Conservation (phyloP, 2,797 vertebrate genomes). For the Brachymystax lenok region DNA sequence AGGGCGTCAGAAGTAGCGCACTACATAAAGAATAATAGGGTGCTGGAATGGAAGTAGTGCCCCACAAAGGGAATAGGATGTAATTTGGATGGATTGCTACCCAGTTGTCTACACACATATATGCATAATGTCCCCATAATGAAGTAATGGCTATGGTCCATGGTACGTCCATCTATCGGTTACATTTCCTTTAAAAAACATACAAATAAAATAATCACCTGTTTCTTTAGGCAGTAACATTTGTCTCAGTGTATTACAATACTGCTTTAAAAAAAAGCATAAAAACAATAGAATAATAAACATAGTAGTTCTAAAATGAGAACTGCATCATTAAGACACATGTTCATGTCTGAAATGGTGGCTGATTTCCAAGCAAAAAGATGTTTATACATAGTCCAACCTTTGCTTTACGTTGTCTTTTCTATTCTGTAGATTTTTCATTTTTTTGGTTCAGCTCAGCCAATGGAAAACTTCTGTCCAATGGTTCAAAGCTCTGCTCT, state of each 20-base stretch:
- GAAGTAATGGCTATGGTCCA: slow-evolving; percentile 79
- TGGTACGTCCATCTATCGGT: slow-evolving; percentile 53
- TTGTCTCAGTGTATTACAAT: slow-evolving; percentile 80
- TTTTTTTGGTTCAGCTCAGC: slow-evolving; percentile 42
- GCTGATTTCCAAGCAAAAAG: slow-evolving; percentile 64
- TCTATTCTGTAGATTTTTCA: slow-evolving; percentile 15
- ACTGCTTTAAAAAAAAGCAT: slow-evolving; percentile 69
- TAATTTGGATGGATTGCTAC: too few relatives aligned
- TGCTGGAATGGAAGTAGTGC: too few relatives aligned
- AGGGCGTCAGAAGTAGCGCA: neutral
- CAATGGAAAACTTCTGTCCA: slow-evolving; percentile 27
- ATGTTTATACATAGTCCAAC: slow-evolving; percentile 52
- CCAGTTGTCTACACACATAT: neutral
- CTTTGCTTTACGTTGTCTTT: slow-evolving; percentile 42
- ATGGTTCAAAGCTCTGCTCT: slow-evolving; percentile 31
- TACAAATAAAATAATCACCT: slow-evolving; percentile 64
- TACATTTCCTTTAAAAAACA: slow-evolving; percentile 62
- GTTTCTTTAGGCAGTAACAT: slow-evolving; percentile 76
- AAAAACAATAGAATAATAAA: slow-evolving; percentile 52
- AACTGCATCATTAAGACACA: slow-evolving; percentile 55
- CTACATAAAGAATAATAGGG: neutral
- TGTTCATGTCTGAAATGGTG: slow-evolving; percentile 68
- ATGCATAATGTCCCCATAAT: slow-evolving; percentile 30
- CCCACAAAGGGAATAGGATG: too few relatives aligned
- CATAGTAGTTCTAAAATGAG: slow-evolving; percentile 61